Evolutionary conservation across 2,888 invertebrate species (phyloP).

Genomic region (Chymomyza amoena): DNA sequence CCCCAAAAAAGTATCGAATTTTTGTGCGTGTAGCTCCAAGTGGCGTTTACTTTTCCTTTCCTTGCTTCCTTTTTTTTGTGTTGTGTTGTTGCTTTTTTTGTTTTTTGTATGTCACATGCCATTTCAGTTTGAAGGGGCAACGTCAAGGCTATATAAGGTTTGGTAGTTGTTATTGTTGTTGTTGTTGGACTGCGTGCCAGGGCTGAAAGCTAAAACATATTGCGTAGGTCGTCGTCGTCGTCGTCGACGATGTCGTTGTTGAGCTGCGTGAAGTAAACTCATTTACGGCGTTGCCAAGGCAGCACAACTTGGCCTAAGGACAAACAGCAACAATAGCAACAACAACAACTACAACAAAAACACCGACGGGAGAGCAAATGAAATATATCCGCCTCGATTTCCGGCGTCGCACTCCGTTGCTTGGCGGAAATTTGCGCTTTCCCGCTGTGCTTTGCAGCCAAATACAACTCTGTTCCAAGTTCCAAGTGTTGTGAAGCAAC

Average conservation of each 20-base stretch:
- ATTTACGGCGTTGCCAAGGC: slow-evolving; percentile 56
- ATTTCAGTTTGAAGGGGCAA: slow-evolving; percentile 2
- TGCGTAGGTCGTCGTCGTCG: slow-evolving; percentile 61
- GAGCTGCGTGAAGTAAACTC: slow-evolving; percentile 46
- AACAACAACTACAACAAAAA: slow-evolving; percentile 23
- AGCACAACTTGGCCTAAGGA: slow-evolving; percentile 49
- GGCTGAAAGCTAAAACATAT: slow-evolving; percentile 67
- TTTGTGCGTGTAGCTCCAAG: slow-evolving; percentile 32
- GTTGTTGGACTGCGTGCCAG: slow-evolving; percentile 18
- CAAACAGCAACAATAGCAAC: slow-evolving; percentile 34
- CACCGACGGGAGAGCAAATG: slow-evolving; percentile 48
- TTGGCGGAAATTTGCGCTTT: slow-evolving; percentile 56
- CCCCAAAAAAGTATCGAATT: slow-evolving; percentile 31
- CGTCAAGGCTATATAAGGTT: slow-evolving; percentile 1
- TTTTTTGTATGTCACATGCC: slow-evolving; percentile 29
- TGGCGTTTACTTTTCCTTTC: not conserved
- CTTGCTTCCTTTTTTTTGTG: not conserved
- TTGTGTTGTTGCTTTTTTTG: not conserved
- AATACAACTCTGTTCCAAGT: not conserved
- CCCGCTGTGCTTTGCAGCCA: slow-evolving; percentile 34
- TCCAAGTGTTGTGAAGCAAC: slow-evolving; percentile 36
- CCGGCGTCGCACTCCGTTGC: slow-evolving; percentile 38
- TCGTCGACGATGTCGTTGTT: slow-evolving; percentile 27
- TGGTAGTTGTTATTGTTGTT: no score
- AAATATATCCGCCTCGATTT: slow-evolving; percentile 70